Evolutionary conservation across 2,888 invertebrate species (phyloP), one percentile per base, ranked within the genome.

Genomic region (Polia nebulosa): DNA sequence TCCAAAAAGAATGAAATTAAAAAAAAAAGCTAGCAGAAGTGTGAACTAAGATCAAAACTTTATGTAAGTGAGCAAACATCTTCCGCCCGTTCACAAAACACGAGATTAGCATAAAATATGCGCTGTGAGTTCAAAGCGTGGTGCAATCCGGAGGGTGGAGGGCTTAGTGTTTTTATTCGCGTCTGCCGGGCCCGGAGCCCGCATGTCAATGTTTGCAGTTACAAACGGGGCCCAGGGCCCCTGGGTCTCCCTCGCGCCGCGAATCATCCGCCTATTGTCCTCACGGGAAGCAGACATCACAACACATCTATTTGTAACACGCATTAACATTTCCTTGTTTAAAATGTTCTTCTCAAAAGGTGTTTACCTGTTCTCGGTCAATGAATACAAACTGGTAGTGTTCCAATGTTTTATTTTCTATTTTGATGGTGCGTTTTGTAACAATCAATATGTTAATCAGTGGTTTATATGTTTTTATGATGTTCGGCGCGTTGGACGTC

Each of bases 151-250:
- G 76, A 61, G 71, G 76, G 71, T 84, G 85, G 85, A 74, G 86
- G 87, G 85, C 83, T 87, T 83, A 68, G 81, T 86, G 84, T 87
- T 90, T 88, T 89, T 87, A 85, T 77, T 74, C 69, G 61, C 72
- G 76, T 78, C 76, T 72, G 69, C 39, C 36, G n/a, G 39, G 39
- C 17, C 39, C 39, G 25, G 29, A 56, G 71, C 92, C 92, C 92
- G 92, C 91, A 92, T 92, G 87, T 73, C 83, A 59, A 72, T 91
- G 89, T 92, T 91, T 91, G 88, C 86, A 85, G 86, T 80, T 84
- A 87, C 86, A 83, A 85, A 82, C 72, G 72, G 59, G 59, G 71
- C 58, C 20, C 51, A n/a, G 22, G 32, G n/a, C 13, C 22, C 32
- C 3, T 11, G 32, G 29, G 51, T 60, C 62, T 62, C 78, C 69